Evolutionary conservation across 2,797 vertebrate species (phyloP).

Genomic region (Karalla daura): DNA sequence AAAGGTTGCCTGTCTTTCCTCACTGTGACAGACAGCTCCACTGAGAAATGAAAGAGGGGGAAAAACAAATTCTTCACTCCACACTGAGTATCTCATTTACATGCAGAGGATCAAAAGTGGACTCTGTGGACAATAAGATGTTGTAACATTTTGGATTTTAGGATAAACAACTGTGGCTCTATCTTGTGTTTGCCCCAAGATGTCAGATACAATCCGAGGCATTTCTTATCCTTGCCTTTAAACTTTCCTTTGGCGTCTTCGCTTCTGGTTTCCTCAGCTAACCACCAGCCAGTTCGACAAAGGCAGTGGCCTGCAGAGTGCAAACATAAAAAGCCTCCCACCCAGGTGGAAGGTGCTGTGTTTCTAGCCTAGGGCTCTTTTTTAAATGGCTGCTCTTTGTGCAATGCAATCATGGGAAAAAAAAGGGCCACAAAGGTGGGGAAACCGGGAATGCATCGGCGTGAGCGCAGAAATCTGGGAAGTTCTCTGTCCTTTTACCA

Average conservation of each 20-base stretch:
- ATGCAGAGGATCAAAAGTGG: slow-evolving; percentile 56
- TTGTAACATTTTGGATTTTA: slow-evolving; percentile 41
- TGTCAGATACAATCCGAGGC: background rate
- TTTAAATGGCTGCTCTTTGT: slow-evolving; percentile 75
- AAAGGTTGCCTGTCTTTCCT: slow-evolving; percentile 76
- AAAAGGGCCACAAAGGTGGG: slow-evolving; percentile 79
- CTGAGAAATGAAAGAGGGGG: slow-evolving; percentile 62
- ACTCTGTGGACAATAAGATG: slow-evolving; percentile 41
- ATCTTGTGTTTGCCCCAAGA: background rate
- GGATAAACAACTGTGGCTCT: background rate
- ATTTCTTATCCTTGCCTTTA: slow-evolving; percentile 8
- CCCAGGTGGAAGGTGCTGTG: slow-evolving; percentile 69
- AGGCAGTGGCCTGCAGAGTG: slow-evolving; percentile 46
- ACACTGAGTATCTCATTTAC: slow-evolving; percentile 71
- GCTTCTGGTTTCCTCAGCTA: slow-evolving; percentile 32
- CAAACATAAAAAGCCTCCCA: slow-evolving; percentile 56
- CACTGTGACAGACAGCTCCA: slow-evolving; percentile 72
- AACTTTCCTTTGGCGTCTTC: slow-evolving; percentile 3
- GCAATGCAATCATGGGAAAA: slow-evolving; percentile 79
- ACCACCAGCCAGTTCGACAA: slow-evolving; percentile 55
- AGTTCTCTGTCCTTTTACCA: slow-evolving; percentile 68
- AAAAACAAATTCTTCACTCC: slow-evolving; percentile 73
- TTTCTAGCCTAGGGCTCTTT: slow-evolving; percentile 62
- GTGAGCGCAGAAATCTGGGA: slow-evolving; percentile 47
- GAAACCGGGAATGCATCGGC: slow-evolving; percentile 65